Evolutionary conservation across 2,113 vertebrate species (phyloP), one percentile per base, ranked within the genome.

Genomic region (Peromyscus polionotus): DNA sequence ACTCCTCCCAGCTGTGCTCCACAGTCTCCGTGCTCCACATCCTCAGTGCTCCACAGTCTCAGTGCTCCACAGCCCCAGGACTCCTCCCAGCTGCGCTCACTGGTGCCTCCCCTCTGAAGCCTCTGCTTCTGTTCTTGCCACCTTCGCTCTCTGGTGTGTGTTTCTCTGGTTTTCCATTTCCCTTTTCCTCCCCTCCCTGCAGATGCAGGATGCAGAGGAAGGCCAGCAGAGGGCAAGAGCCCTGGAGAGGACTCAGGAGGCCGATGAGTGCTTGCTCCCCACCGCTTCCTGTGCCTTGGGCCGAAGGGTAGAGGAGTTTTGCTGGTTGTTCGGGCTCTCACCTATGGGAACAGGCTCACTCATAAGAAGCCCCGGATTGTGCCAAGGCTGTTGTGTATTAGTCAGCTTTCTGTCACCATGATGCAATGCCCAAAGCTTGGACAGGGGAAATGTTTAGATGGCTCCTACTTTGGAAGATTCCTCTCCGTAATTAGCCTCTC

Each of bases 171-270:
- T 87, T n/a, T 70, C 68, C 33, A 39, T 42, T 54, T 28, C 3
- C n/a, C 24, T 19, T 59, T 42, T 70, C 80, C 54, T 48, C 36
- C 88, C 57, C 33, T 65, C 20, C 42, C 28, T 22, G 19, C 45
- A 86, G 75, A 80, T 65, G 63, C 88, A 90, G 87, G 59, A n/a
- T 57, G 16, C 45, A 68, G 76, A 59, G 68, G n/a, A 48, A 93
- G 65, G 68, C 77, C 68, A 59, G 59, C 95, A 77, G 91, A 61
- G 70, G 88, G 65, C 95, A 72, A 67, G 75, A 33, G 31, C 83
- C 4, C 16, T 31, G 61, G 87, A 7, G 39, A 39, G 24, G 59
- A 28, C 51, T 8, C 45, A 26, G 24, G 57, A 22, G 36, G 12
- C 75, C 33, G 36, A n/a, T 0, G 36, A 65, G 31, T 7, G 10